Percentiles rank a stretch among this genome's conserved stretches.
Conservation (phyloP, 2,797 vertebrate species). For the Sciaenops ocellatus region DNA sequence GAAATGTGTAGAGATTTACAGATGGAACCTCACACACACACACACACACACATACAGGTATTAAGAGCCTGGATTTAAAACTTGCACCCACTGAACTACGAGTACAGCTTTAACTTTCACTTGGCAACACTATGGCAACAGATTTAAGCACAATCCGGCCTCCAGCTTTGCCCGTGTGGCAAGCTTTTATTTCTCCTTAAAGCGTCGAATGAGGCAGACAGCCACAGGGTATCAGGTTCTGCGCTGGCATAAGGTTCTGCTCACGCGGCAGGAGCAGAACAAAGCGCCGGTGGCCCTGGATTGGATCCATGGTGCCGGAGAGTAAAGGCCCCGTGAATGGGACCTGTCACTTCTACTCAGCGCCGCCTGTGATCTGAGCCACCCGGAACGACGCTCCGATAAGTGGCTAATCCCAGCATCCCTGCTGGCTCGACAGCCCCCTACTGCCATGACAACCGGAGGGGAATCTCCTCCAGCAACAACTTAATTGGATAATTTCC, state of each 20-base stretch:
- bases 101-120: constrained; percentile 60
- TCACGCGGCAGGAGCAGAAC: constrained; percentile 66
- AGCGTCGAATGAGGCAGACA: constrained; percentile 50
- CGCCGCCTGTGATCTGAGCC: constrained; percentile 79
- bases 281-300: constrained; percentile 75
- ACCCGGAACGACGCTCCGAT: constrained; percentile 75
- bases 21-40: constrained; percentile 17
- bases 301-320: constrained; percentile 64
- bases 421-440: constrained; percentile 67
- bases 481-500: constrained; percentile 82
- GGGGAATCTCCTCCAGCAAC: constrained; percentile 77
- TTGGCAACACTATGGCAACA: constrained; percentile 59
- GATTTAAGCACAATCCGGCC: constrained; percentile 53
- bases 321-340: constrained; percentile 73
- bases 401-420: constrained; percentile 81
- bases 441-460: constrained; percentile 73
- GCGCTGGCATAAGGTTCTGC: constrained; percentile 65
- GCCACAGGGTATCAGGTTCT: constrained; percentile 67
- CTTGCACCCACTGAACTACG: constrained; percentile 59
- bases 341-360: constrained; percentile 83
- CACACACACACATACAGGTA: constrained; percentile 29
- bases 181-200: constrained; percentile 65
- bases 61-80: constrained; percentile 53
- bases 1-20: constrained; percentile 40
- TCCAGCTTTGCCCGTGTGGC: constrained; percentile 58